Evolutionary conservation across 2,797 vertebrate species (phyloP), one percentile per base, ranked within the genome.

Genomic region (Acestrorhynchus altus): DNA sequence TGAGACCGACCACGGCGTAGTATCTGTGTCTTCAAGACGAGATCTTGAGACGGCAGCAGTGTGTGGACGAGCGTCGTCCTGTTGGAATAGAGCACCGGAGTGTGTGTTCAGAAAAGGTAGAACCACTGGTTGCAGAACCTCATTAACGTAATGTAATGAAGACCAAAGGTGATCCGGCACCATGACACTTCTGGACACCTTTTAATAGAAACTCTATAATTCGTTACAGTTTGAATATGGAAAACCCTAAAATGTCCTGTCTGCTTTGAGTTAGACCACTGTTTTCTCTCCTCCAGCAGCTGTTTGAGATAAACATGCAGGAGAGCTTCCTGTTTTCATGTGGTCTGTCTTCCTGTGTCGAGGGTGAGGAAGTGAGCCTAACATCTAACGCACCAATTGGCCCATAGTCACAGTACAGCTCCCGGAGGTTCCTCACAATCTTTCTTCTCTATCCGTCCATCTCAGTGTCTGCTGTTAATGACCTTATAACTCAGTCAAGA

Each of bases 251-350:
- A 47, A 49, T 47, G 49, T 35, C n/a, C 1, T 8, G 22, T 26
- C 49, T 65, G 40, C 40, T 44, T 59, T 64, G 26, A 59, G 5
- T 59, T 11, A 74, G 22, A 16, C 2, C 52, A 24, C 42, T 61
- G 7, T 26, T 16, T 2, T 60, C 1, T 10, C 24, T 67, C 60
- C 31, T n/a, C 47, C 47, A 44, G 56, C 24, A 75, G 67, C 28
- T 57, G 15, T 71, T 65, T 78, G 31, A 60, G 68, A 24, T 61
- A 10, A 52, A 28, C 28, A 39, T 59, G 51, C 66, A 12, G 40
- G 42, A 78, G 56, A 24, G 44, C 63, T 85, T 85, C 76, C 77
- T 83, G 79, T 83, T 83, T 78, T 82, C 28, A 74, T 82, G 54
- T 75, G 64, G 57, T 18, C 54, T 40, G 39, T 22, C 68, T 81